A percentile compares a stretch with the other conserved stretches of the same genome.
Conservation (phyloP, 2,888 invertebrate species). For the Hemithea aestivaria region DNA sequence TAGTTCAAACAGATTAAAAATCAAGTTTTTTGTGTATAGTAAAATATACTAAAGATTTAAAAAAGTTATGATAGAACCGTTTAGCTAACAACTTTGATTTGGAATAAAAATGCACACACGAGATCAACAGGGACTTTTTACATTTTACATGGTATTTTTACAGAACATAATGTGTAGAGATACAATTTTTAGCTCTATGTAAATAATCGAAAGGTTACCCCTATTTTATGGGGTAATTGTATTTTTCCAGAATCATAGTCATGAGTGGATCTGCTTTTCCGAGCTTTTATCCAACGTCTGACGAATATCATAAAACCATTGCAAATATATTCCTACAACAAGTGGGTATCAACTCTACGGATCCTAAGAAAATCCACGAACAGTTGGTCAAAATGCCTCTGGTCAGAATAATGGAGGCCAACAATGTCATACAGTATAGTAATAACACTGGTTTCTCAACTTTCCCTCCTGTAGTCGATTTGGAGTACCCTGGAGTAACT, state of each 20-base stretch:
- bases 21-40: too few relatives aligned
- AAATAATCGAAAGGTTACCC: too few relatives aligned
- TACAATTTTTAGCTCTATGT: too few relatives aligned
- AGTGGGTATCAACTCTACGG: slow-evolving; percentile 46
- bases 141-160: too few relatives aligned
- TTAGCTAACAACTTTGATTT: too few relatives aligned
- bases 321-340: slow-evolving; percentile 31
- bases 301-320: slow-evolving; percentile 21
- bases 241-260: slow-evolving; percentile 25
- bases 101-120: too few relatives aligned
- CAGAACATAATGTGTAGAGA: too few relatives aligned
- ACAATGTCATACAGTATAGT: slow-evolving; percentile 17
- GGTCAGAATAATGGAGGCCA: slow-evolving; percentile 36
- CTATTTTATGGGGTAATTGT: too few relatives aligned
- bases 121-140: too few relatives aligned
- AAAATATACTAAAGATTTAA: too few relatives aligned
- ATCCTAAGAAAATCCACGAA: slow-evolving; percentile 22
- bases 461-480: slow-evolving; percentile 31
- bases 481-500: slow-evolving; percentile 18
- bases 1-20: too few relatives aligned
- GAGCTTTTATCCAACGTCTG: slow-evolving; percentile 24
- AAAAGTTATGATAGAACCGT: too few relatives aligned
- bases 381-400: slow-evolving; percentile 21
- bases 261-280: slow-evolving; percentile 29
- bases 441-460: slow-evolving; percentile 4